phyloP scores from a whole-genome alignment of 2,888 invertebrate species.

The Argyresthia goedartella region DNA sequence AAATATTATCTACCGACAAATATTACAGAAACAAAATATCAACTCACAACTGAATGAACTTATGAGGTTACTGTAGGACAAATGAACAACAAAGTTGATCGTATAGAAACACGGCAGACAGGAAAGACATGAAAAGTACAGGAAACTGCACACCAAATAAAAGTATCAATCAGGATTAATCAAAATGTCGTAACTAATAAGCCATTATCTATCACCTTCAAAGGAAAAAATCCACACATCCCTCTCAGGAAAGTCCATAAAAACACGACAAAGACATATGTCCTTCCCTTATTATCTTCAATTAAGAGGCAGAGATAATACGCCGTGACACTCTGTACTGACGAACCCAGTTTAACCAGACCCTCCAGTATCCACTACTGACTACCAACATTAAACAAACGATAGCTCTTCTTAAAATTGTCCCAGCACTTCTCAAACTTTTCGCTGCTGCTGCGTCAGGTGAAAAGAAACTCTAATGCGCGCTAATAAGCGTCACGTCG shows the following conservation, averaged over 20 bases:
- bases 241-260: constrained; percentile 57
- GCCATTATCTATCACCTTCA: constrained; percentile 37
- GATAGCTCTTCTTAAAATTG: constrained; percentile 29
- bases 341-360: constrained; percentile 25
- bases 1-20: too few species aligned
- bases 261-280: constrained; percentile 68
- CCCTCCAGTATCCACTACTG: constrained; percentile 12
- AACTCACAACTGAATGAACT: background rate
- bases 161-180: background rate
- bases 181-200: constrained; percentile 3
- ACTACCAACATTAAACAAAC: constrained; percentile 1
- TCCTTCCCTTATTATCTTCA: constrained; percentile 66
- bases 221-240: constrained; percentile 46
- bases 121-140: too few species aligned
- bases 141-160: background rate
- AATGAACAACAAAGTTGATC: too few species aligned
- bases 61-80: background rate
- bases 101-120: too few species aligned
- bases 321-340: constrained; percentile 46
- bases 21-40: too few species aligned
- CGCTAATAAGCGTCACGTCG: constrained; percentile 1
- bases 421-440: constrained; percentile 5
- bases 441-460: background rate
- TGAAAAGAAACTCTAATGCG: background rate
- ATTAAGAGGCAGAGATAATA: constrained; percentile 66